These are phyloP conservation scores for Alligator mississippiensis DNA, from an alignment of 2,113 vertebrate genomes.

Conservation along the genomic window DNA sequence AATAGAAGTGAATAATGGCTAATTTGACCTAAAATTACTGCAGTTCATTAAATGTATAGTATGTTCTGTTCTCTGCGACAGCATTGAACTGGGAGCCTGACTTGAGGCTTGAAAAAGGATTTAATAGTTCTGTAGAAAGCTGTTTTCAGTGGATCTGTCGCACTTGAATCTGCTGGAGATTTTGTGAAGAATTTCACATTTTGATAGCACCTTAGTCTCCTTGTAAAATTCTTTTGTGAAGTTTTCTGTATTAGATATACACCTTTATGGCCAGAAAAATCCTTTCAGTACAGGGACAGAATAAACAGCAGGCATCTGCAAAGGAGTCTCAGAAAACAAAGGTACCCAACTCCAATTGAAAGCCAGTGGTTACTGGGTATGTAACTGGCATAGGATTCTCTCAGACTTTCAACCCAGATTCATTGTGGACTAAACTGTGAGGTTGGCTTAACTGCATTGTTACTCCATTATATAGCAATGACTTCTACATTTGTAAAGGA, in stretches of 20 bases:
- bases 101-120: neutral
- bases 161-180: neutral
- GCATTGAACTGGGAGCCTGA: neutral
- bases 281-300: neutral
- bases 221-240: neutral
- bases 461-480: neutral
- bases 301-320: neutral
- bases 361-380: neutral
- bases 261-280: neutral
- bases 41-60: conserved; percentile 18
- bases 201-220: neutral
- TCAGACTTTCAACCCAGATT: neutral
- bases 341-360: neutral
- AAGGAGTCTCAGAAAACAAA: neutral
- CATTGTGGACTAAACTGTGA: neutral
- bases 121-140: neutral
- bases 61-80: conserved; percentile 3
- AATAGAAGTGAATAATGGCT: conserved; percentile 54
- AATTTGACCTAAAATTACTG: conserved; percentile 17
- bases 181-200: neutral
- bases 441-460: neutral
- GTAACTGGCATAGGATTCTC: neutral
- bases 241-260: neutral
- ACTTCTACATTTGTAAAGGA: neutral
- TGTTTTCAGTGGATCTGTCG: neutral